A percentile compares a stretch with the other conserved stretches of the same genome.
Evolutionary conservation across 2,113 vertebrate species (phyloP).

Genomic region (Nannospalax galili): DNA sequence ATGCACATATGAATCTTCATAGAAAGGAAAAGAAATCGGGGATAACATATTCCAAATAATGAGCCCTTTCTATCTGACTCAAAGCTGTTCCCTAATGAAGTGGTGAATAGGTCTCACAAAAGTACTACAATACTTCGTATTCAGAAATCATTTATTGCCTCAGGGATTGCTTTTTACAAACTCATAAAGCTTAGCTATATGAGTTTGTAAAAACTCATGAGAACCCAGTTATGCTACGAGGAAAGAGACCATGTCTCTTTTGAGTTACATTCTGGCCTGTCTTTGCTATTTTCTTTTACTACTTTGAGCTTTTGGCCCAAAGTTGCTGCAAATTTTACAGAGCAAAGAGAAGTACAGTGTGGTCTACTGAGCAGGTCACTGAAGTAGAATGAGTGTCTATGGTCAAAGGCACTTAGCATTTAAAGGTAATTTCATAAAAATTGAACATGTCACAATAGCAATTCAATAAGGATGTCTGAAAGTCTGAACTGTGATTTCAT

Average conservation of each 20-base stretch:
- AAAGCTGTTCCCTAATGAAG: background rate
- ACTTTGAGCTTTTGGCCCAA: conserved; percentile 45
- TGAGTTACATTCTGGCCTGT: background rate
- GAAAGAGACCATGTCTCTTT: background rate
- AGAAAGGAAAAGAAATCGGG: background rate
- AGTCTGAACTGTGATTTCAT: background rate
- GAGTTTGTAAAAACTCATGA: too few relatives aligned
- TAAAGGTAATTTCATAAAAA: conserved; percentile 63
- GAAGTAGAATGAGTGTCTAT: background rate
- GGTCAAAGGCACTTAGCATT: conserved; percentile 56
- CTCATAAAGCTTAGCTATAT: background rate
- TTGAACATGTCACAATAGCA: conserved; percentile 53
- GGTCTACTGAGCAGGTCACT: conserved; percentile 46
- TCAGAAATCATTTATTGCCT: background rate
- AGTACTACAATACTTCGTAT: background rate
- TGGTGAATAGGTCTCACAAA: background rate
- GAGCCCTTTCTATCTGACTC: background rate
- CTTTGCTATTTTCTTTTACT: background rate
- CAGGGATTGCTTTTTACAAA: background rate
- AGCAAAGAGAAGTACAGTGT: conserved; percentile 57
- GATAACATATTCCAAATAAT: background rate
- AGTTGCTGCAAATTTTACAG: conserved; percentile 62
- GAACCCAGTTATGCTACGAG: background rate
- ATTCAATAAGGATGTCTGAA: conserved; percentile 1
- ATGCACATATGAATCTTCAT: background rate